These are phyloP conservation scores for Hetaerina americana DNA, from an alignment of 1,140 invertebrate genomes.

Conservation along the genomic window DNA sequence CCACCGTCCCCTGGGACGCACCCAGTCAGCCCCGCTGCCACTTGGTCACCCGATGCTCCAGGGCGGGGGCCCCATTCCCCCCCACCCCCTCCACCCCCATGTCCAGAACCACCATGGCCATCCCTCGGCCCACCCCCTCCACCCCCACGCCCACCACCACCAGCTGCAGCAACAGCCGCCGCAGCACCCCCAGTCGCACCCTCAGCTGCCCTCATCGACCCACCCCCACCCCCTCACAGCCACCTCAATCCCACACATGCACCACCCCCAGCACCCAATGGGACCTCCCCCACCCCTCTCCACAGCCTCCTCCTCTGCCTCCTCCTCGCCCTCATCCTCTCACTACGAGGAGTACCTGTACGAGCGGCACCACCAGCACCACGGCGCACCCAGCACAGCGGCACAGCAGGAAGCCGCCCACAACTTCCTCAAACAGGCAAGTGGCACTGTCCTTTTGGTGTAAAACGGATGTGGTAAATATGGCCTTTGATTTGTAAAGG, in stretches of 20 bases:
- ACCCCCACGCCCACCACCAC: conserved; percentile 4
- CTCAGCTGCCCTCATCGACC: conserved; percentile 2
- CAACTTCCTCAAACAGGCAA: conserved; percentile 52
- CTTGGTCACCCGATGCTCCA: conserved; percentile 87
- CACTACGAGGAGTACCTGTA: conserved; percentile 49
- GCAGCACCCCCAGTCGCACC: conserved; percentile 10
- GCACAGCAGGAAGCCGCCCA: conserved; percentile 31
- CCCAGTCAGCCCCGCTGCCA: conserved; percentile 86
- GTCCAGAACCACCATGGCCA: not conserved
- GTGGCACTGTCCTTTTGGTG: too few species aligned
- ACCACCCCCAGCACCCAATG: conserved; percentile 6
- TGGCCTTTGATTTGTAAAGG: too few species aligned
- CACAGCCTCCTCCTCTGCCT: not conserved
- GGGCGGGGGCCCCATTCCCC: conserved; percentile 20
- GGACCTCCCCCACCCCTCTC: conserved; percentile 13
- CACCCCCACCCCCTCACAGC: not conserved
- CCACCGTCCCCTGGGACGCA: conserved; percentile 69
- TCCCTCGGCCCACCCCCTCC: conserved; percentile 13
- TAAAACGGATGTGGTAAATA: too few species aligned
- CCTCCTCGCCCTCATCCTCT: conserved; percentile 21
- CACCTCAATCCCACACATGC: not conserved
- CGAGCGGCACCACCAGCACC: conserved; percentile 40
- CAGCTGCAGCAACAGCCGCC: not conserved
- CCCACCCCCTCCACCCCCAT: not conserved
- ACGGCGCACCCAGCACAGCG: conserved; percentile 28